These are phyloP conservation scores for Galaxias olidus DNA, from an alignment of 2,797 vertebrate genomes.

Conservation along the genomic window DNA sequence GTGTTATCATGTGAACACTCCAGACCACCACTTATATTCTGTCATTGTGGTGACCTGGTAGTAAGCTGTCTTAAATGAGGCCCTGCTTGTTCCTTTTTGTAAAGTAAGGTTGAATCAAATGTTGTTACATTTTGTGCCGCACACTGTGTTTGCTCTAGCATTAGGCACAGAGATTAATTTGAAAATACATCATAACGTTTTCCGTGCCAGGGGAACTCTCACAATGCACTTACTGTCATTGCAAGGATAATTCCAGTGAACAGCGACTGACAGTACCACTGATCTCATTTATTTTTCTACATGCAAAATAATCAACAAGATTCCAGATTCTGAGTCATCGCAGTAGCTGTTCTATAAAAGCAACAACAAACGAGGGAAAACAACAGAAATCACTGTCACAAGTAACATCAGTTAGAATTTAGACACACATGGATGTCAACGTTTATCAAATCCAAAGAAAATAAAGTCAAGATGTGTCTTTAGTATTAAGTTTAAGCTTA, in stretches of 20 bases:
- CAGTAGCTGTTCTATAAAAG: conserved; percentile 63
- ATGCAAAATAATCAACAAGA: conserved; percentile 66
- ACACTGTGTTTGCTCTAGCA: conserved; percentile 3
- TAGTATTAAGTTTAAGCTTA: conserved; percentile 28
- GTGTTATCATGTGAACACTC: no score
- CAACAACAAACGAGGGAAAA: conserved; percentile 42
- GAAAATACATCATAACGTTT: conserved; percentile 48
- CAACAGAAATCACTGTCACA: conserved; percentile 41
- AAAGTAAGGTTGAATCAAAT: neutral
- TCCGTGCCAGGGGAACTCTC: conserved; percentile 59
- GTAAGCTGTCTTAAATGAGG: neutral
- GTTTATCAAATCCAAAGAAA: conserved; percentile 60
- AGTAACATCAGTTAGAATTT: conserved; percentile 64
- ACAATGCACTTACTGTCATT: conserved; percentile 59
- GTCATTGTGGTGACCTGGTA: no score
- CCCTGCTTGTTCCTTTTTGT: neutral
- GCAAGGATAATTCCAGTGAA: conserved; percentile 55
- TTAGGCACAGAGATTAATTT: conserved; percentile 28
- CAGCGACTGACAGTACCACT: conserved; percentile 62
- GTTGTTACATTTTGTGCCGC: neutral
- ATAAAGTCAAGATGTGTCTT: conserved; percentile 40
- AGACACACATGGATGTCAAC: conserved; percentile 57
- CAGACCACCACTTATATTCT: no score
- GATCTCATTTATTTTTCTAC: conserved; percentile 68
- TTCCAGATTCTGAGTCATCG: conserved; percentile 62